A percentile compares a stretch with the other conserved stretches of the same genome.
phyloP scores from a whole-genome alignment of 2,888 invertebrate species.

The Pocota personata region DNA sequence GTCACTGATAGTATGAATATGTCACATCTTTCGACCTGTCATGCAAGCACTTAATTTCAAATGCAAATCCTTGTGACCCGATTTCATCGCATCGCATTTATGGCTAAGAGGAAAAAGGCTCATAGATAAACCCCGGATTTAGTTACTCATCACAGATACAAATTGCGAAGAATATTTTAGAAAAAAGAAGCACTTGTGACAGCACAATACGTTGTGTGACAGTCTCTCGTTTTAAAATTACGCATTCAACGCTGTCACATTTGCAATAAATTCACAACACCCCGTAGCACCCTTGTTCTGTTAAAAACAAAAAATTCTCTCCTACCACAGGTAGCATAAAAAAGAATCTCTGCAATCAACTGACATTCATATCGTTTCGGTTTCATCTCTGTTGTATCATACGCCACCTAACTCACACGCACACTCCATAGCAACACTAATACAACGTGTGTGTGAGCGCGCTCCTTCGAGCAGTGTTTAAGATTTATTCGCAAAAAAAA shows the following conservation, averaged over 20 bases:
- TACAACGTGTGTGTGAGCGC: slow-evolving; percentile 22
- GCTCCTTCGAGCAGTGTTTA: slow-evolving; percentile 48
- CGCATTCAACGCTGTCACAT: slow-evolving; percentile 65
- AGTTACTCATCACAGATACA: slow-evolving; percentile 47
- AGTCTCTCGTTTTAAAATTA: slow-evolving; percentile 48
- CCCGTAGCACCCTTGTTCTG: slow-evolving; percentile 16
- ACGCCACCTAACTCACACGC: slow-evolving; percentile 42
- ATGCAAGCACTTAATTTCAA: neutral
- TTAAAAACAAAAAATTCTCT: slow-evolving; percentile 35
- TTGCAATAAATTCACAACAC: slow-evolving; percentile 54
- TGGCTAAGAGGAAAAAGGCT: neutral
- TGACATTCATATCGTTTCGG: slow-evolving; percentile 71
- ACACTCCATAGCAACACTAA: slow-evolving; percentile 22
- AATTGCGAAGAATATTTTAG: slow-evolving; percentile 44
- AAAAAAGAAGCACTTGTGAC: slow-evolving; percentile 40
- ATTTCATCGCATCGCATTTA: neutral
- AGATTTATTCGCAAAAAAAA: slow-evolving; percentile 61
- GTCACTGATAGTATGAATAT: neutral
- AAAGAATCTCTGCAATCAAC: slow-evolving; percentile 60
- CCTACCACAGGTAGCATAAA: slow-evolving; percentile 36
- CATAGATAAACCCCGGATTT: slow-evolving; percentile 44
- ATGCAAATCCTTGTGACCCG: slow-evolving; percentile 8
- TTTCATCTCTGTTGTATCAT: slow-evolving; percentile 61
- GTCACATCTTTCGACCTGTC: neutral
- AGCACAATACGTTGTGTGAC: slow-evolving; percentile 28